Percentiles rank a stretch among this genome's conserved stretches.
Conservation (phyloP, 2,113 vertebrate genomes). For the Hoplias malabaricus region DNA sequence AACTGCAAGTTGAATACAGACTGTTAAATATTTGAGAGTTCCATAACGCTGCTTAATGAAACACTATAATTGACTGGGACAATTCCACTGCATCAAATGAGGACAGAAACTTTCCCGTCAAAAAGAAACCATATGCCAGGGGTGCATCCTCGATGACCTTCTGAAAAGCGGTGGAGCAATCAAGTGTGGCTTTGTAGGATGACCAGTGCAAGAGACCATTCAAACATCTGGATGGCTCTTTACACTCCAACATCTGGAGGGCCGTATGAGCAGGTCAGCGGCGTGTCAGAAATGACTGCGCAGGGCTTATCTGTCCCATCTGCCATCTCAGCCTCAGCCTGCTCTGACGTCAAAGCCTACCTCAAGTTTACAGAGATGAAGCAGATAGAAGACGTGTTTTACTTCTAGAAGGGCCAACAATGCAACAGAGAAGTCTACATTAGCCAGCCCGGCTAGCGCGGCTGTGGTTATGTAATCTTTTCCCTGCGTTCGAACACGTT, state of each 20-base stretch:
- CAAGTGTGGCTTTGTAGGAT: not conserved
- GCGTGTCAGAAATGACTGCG: not conserved
- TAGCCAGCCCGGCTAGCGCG: not conserved
- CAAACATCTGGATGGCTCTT: not conserved
- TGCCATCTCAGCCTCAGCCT: not conserved
- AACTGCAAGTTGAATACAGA: too few species aligned
- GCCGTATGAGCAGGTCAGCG: not conserved
- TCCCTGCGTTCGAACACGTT: not conserved
- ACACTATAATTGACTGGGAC: too few species aligned
- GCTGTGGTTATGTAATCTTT: not conserved
- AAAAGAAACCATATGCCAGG: not conserved
- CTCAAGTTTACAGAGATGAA: not conserved
- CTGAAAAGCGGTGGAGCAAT: not conserved
- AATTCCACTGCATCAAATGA: not conserved
- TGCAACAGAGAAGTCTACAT: not conserved
- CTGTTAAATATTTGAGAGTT: too few species aligned
- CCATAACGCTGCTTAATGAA: too few species aligned
- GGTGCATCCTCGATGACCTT: not conserved
- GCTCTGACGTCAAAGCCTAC: slow-evolving; percentile 7
- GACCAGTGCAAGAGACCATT: not conserved
- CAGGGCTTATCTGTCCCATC: slow-evolving; percentile 1
- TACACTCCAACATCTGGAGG: not conserved
- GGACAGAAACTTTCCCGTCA: not conserved
- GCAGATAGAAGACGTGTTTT: not conserved
- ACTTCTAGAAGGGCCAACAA: not conserved